phyloP scores from a whole-genome alignment of 1,140 invertebrate genomes.

The Drosophila mojavensis region DNA sequence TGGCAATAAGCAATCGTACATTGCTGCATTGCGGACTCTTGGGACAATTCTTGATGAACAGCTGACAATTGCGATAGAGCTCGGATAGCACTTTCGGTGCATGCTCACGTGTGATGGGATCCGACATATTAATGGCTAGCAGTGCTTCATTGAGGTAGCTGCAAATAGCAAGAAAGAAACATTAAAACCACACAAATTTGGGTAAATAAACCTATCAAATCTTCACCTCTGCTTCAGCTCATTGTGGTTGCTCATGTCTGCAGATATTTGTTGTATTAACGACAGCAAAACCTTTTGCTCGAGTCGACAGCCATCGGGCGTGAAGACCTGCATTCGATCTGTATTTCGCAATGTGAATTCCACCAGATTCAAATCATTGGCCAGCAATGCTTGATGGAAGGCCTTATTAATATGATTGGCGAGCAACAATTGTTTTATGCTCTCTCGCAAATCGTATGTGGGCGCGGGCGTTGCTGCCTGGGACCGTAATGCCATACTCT shows the following conservation, averaged over 20 bases:
- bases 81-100: conserved; percentile 91
- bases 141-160: conserved; percentile 96
- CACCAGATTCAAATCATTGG: conserved; percentile 93
- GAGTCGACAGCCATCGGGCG: conserved; percentile 87
- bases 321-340: conserved; percentile 91
- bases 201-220: not conserved
- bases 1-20: conserved; percentile 91
- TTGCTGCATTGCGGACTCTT: conserved; percentile 88
- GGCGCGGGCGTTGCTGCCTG: conserved; percentile 88
- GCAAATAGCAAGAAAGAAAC: conserved; percentile 47
- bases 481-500: conserved; percentile 87
- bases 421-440: conserved; percentile 89
- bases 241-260: conserved; percentile 93
- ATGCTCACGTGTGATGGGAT: conserved; percentile 92
- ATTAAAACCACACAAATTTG: not conserved
- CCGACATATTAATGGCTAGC: conserved; percentile 90
- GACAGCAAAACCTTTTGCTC: conserved; percentile 95
- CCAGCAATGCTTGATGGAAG: conserved; percentile 95
- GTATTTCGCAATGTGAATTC: conserved; percentile 93
- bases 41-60: conserved; percentile 89
- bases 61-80: conserved; percentile 89
- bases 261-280: conserved; percentile 95
- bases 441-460: conserved; percentile 87
- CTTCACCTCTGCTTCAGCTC: conserved; percentile 93
- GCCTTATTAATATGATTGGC: conserved; percentile 92